These are phyloP conservation scores for Zaprionus capensis DNA, from an alignment of 1,140 invertebrate species.

Conservation along the genomic window DNA sequence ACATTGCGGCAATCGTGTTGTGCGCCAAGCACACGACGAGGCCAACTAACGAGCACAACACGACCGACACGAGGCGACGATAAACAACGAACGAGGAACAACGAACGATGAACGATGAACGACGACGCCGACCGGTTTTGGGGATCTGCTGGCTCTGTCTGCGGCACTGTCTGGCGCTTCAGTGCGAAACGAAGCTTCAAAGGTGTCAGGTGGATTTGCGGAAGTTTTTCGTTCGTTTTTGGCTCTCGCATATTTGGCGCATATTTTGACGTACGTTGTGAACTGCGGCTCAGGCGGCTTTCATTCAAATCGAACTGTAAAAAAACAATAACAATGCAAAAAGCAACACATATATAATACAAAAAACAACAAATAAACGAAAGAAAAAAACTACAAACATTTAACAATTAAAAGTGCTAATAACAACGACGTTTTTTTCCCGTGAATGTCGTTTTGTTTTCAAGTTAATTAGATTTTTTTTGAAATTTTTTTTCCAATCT, in stretches of 20 bases:
- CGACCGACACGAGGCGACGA: slow-evolving; percentile 17
- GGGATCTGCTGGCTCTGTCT: slow-evolving; percentile 54
- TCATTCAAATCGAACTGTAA: slow-evolving; percentile 10
- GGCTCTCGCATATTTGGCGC: slow-evolving; percentile 27
- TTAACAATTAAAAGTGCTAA: slow-evolving; percentile 65
- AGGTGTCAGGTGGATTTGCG: slow-evolving; percentile 58
- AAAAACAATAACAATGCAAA: slow-evolving; percentile 22
- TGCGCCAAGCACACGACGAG: slow-evolving; percentile 20
- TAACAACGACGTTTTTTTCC: slow-evolving; percentile 10
- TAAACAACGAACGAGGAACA: slow-evolving; percentile 1
- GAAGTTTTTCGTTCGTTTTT: slow-evolving; percentile 23
- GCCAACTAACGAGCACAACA: slow-evolving; percentile 30
- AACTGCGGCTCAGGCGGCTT: slow-evolving; percentile 25
- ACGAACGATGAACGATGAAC: slow-evolving; percentile 28
- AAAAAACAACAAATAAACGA: slow-evolving; percentile 11
- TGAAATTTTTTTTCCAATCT: slow-evolving; percentile 41
- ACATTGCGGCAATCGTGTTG: slow-evolving; percentile 51
- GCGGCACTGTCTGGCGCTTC: slow-evolving; percentile 61
- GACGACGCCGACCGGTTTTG: slow-evolving; percentile 41
- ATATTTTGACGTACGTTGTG: slow-evolving; percentile 59
- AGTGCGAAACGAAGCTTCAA: slow-evolving; percentile 69
- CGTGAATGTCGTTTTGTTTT: slow-evolving; percentile 40
- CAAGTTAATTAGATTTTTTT: slow-evolving; percentile 50
- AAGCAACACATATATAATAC: slow-evolving; percentile 4
- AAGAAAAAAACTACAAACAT: slow-evolving; percentile 23